phyloP scores from a whole-genome alignment of 1,140 invertebrate genomes.

The Watersipora subatra region DNA sequence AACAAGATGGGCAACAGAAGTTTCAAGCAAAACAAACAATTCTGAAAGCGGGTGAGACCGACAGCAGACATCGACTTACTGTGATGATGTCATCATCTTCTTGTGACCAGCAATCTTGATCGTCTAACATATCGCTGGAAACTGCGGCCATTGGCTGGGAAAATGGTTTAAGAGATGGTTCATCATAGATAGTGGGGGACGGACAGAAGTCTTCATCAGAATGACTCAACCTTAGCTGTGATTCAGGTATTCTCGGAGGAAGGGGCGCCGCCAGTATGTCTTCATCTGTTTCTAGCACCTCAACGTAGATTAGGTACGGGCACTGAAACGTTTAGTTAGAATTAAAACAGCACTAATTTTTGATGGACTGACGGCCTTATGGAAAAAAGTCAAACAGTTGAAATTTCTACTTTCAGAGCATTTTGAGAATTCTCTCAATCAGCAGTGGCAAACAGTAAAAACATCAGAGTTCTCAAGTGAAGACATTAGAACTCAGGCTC shows the following conservation, averaged over 20 bases:
- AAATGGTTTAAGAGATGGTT: slow-evolving; percentile 9
- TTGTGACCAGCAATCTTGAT: slow-evolving; percentile 70
- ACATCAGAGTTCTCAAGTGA: too few relatives aligned
- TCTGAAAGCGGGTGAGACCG: too few relatives aligned
- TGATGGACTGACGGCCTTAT: too few relatives aligned
- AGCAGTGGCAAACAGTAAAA: too few relatives aligned
- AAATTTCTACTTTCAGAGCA: too few relatives aligned
- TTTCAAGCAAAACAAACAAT: too few relatives aligned
- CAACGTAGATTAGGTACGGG: slow-evolving; percentile 93
- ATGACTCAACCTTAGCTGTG: slow-evolving; percentile 68
- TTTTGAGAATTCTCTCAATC: too few relatives aligned
- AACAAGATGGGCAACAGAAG: too few relatives aligned
- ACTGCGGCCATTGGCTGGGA: not conserved
- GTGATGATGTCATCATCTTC: slow-evolving; percentile 76
- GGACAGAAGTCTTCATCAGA: slow-evolving; percentile 75
- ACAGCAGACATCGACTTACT: too few relatives aligned
- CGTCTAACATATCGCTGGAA: not conserved
- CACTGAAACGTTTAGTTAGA: slow-evolving; percentile 49
- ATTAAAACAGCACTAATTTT: too few relatives aligned
- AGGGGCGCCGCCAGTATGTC: slow-evolving; percentile 65
- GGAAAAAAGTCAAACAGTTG: too few relatives aligned
- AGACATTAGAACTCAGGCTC: too few relatives aligned
- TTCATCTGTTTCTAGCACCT: slow-evolving; percentile 74
- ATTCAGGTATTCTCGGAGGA: slow-evolving; percentile 54
- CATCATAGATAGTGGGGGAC: slow-evolving; percentile 13